Conservation (phyloP, 2,888 invertebrate species). For the Apantesis nais region DNA sequence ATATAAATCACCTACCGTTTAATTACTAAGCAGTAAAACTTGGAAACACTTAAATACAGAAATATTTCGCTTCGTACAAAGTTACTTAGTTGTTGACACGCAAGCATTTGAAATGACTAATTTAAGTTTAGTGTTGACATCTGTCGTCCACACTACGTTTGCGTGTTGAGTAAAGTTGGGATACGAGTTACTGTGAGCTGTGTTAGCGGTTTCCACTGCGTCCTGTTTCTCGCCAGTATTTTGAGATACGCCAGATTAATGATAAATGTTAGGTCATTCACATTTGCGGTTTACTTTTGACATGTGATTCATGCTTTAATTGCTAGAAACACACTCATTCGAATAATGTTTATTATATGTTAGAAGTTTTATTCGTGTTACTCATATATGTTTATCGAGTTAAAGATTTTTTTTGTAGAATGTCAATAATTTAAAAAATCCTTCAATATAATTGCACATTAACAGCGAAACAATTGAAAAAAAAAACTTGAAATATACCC, state of each 20-base stretch:
- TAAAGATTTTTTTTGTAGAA: too few relatives aligned
- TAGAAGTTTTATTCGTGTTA: neutral
- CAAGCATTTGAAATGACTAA: constrained; percentile 42
- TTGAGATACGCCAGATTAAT: neutral
- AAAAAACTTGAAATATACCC: neutral
- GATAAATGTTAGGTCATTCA: too few relatives aligned
- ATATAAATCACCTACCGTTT: neutral
- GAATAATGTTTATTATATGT: neutral
- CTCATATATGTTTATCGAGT: neutral
- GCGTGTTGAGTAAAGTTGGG: constrained; percentile 8
- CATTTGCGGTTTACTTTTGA: too few relatives aligned
- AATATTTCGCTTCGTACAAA: constrained; percentile 10
- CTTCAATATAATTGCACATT: neutral
- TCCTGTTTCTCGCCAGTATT: neutral
- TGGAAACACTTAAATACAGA: constrained; percentile 1
- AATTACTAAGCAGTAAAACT: constrained; percentile 1
- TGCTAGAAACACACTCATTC: too few relatives aligned
- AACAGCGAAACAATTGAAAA: neutral
- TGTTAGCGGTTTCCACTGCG: constrained; percentile 1
- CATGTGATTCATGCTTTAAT: neutral
- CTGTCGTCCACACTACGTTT: constrained; percentile 23
- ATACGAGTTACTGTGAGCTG: constrained; percentile 7
- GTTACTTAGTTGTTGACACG: constrained; percentile 1
- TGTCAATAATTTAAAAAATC: neutral
- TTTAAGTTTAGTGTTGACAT: constrained; percentile 45